These are phyloP conservation scores for Drosophila baimaii DNA, from an alignment of 1,140 invertebrate genomes.

Conservation along the genomic window DNA sequence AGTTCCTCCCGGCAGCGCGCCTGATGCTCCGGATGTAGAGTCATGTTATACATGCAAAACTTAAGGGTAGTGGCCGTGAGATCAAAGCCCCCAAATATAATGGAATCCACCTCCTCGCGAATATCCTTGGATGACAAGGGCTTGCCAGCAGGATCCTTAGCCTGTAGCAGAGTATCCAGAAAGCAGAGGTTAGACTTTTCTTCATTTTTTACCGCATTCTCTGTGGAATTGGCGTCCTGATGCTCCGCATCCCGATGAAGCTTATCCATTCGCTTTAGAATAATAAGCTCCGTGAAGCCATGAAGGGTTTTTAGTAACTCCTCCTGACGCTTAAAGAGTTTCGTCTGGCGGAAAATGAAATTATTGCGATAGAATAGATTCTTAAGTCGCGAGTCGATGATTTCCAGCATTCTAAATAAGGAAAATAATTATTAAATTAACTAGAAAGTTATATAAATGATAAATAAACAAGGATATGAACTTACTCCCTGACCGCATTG, in stretches of 20 bases:
- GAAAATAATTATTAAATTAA: not conserved
- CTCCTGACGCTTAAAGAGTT: slow-evolving; percentile 35
- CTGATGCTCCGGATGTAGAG: slow-evolving; percentile 83
- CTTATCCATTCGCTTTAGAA: slow-evolving; percentile 40
- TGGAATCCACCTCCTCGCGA: slow-evolving; percentile 88
- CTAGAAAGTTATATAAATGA: not conserved
- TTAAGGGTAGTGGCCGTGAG: slow-evolving; percentile 60
- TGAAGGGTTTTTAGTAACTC: slow-evolving; percentile 41
- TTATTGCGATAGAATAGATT: slow-evolving; percentile 51
- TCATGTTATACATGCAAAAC: slow-evolving; percentile 73
- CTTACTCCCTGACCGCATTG: slow-evolving; percentile 57
- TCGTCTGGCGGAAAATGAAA: slow-evolving; percentile 26
- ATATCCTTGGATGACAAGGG: slow-evolving; percentile 87
- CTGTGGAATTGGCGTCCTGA: slow-evolving; percentile 2
- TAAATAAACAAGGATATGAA: not conserved
- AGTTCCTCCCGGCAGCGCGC: slow-evolving; percentile 87
- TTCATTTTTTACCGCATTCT: slow-evolving; percentile 9
- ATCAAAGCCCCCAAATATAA: slow-evolving; percentile 87
- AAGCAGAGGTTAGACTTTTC: slow-evolving; percentile 76
- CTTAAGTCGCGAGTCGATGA: slow-evolving; percentile 54
- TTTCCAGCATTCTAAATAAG: slow-evolving; percentile 34
- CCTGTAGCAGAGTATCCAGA: slow-evolving; percentile 88
- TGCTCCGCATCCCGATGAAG: slow-evolving; percentile 37
- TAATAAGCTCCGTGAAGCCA: slow-evolving; percentile 57
- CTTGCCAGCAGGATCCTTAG: slow-evolving; percentile 85